phyloP scores from a whole-genome alignment of 2,888 invertebrate species.

The Aphrophora alni region DNA sequence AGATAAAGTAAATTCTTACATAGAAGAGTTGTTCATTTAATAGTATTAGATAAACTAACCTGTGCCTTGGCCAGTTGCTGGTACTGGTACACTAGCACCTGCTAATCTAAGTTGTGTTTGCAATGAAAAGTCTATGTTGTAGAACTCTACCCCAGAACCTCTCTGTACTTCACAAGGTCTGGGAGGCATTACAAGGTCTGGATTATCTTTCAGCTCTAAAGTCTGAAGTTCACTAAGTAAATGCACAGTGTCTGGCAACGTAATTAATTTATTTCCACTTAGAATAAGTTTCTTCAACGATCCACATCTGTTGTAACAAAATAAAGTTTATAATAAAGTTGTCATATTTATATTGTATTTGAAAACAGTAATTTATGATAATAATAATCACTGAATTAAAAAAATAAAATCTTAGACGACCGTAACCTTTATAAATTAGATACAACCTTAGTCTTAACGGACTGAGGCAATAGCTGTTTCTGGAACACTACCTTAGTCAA shows the following conservation, averaged over 20 bases:
- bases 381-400: not conserved
- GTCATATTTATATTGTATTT: not conserved
- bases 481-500: too few species aligned
- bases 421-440: too few species aligned
- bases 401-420: not conserved
- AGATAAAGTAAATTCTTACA: too few species aligned
- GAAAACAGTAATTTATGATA: not conserved
- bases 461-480: too few species aligned
- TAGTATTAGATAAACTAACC: too few species aligned
- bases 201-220: conserved; percentile 91
- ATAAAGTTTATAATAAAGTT: not conserved
- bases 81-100: conserved; percentile 83
- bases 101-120: conserved; percentile 93
- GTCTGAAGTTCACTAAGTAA: conserved; percentile 87
- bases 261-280: conserved; percentile 92
- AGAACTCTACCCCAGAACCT: conserved; percentile 87
- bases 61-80: conserved; percentile 71
- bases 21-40: too few species aligned
- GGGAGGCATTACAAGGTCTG: conserved; percentile 95
- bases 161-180: conserved; percentile 85
- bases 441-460: too few species aligned
- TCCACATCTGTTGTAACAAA: conserved; percentile 73
- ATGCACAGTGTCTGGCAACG: conserved; percentile 97
- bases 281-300: conserved; percentile 91
- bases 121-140: conserved; percentile 98